Base-by-base conservation (phyloP, 2,797 vertebrate genomes). In the Dipus sagitta region DNA sequence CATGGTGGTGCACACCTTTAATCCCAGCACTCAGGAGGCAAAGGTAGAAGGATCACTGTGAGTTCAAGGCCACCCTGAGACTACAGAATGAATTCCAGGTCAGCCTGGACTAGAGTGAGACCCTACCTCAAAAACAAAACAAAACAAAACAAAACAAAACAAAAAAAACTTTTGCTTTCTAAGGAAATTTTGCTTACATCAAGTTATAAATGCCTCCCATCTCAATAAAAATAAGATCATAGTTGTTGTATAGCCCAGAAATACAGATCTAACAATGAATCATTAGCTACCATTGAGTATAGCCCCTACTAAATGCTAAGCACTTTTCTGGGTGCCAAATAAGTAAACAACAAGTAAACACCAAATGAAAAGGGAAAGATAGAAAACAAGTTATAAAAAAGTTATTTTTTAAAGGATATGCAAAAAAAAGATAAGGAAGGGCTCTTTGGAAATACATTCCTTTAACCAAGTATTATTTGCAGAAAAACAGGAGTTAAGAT, bases 331-430 rank as follows among this genome's bases (percentile, higher is more conserved):
- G 38, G 28, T 86, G 38, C 70, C 92, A 65, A 86, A 92, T 85
- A 91, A 92, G 26, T 58, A 58, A 58, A 17, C 54, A 91, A 89
- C 2, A 80, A 60, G 65, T 94, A 89, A 94, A 88, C 28, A 62
- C n/a, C 42, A 95, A 92, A 91, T 47, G 74, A 94, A 92, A 79
- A 82, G 20, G 81, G 38, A 82, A 93, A 93, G 52, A 90, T 84
- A 96, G 78, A 34, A 9, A 91, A 68, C 4, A 77, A 34, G 62
- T 86, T 90, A 87, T 76, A 90, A 68, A 90, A 84, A 52, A 11
- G 84, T 30, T 67, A 42, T 83, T 90, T 82, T 81, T 92, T 82
- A 60, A 84, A 77, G 47, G 47, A 77, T 42, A 89, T 21, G 7
- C 47, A 8, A 47, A 47, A 47, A 15, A 34, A 94, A 47, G 47